Evolutionary conservation across 1,140 invertebrate species (phyloP).

Genomic region (Calephelis nemesis): DNA sequence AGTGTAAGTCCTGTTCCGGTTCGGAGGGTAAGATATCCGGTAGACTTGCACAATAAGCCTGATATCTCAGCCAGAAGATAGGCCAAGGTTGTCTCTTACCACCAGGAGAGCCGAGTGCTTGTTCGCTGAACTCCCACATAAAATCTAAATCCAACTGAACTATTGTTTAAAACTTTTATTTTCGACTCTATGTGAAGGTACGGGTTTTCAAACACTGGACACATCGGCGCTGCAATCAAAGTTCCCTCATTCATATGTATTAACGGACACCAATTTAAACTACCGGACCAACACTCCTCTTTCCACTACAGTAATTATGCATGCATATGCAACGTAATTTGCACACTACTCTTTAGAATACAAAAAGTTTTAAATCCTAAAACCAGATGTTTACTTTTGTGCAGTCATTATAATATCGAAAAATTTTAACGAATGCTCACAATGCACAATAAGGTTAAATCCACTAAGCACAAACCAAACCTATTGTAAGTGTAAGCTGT

Average conservation of each 20-base stretch:
- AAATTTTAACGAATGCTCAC: no score
- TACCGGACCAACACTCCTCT: slow-evolving; percentile 19
- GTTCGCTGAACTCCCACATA: no score
- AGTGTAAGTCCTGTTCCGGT: neutral
- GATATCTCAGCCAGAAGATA: no score
- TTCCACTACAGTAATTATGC: slow-evolving; percentile 16
- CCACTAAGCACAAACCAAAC: no score
- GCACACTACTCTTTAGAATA: neutral
- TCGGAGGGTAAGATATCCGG: neutral
- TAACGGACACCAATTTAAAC: slow-evolving; percentile 36
- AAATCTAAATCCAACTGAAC: no score
- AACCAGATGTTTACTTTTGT: no score
- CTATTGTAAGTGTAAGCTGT: no score
- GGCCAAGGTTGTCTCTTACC: no score
- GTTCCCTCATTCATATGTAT: slow-evolving; percentile 60
- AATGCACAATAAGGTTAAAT: no score
- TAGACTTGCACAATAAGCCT: no score
- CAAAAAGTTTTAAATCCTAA: neutral
- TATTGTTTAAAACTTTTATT: neutral
- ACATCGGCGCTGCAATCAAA: slow-evolving; percentile 44
- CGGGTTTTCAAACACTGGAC: slow-evolving; percentile 15
- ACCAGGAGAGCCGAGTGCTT: no score
- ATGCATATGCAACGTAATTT: slow-evolving; percentile 17
- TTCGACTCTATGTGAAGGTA: neutral
- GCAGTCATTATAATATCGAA: no score